Percentiles rank a stretch among this genome's conserved stretches.
These are phyloP conservation scores for Echeneis naucrates DNA, from an alignment of 2,797 vertebrate genomes.

Conservation along the genomic window DNA sequence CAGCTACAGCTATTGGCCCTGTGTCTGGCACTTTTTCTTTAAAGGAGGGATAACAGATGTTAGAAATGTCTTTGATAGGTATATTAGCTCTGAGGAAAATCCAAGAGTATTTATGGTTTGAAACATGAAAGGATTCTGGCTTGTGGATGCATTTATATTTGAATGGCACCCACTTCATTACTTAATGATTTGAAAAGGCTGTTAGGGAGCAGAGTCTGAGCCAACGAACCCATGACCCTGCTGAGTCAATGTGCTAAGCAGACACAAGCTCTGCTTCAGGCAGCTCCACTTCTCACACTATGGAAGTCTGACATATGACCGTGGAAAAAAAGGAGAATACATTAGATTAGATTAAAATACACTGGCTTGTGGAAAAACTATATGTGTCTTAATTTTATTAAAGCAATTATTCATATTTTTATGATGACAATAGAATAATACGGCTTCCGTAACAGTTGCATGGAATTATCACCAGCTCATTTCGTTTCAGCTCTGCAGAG, in stretches of 20 bases:
- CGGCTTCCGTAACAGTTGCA: background rate
- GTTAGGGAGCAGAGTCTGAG: constrained; percentile 75
- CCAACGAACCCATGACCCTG: constrained; percentile 77
- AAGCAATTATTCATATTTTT: constrained; percentile 14
- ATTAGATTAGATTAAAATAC: constrained; percentile 20
- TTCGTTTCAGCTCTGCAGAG: background rate
- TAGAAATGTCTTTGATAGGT: constrained; percentile 78
- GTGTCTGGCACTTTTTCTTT: constrained; percentile 52
- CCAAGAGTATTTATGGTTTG: constrained; percentile 76
- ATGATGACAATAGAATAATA: background rate
- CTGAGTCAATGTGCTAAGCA: constrained; percentile 80
- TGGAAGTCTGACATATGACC: constrained; percentile 41
- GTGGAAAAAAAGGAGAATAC: constrained; percentile 9
- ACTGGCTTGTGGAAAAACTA: background rate
- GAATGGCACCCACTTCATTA: constrained; percentile 83
- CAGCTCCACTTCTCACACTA: constrained; percentile 49
- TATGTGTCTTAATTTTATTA: background rate
- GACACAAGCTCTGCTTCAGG: constrained; percentile 56
- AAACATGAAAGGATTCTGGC: constrained; percentile 79
- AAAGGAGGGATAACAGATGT: constrained; percentile 75
- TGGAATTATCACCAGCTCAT: background rate
- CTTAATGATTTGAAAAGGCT: constrained; percentile 84
- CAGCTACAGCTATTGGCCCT: constrained; percentile 50
- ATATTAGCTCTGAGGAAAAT: constrained; percentile 76
- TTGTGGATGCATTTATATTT: constrained; percentile 81